phyloP scores from a whole-genome alignment of 2,113 vertebrate species.

The Okapia johnstoni region DNA sequence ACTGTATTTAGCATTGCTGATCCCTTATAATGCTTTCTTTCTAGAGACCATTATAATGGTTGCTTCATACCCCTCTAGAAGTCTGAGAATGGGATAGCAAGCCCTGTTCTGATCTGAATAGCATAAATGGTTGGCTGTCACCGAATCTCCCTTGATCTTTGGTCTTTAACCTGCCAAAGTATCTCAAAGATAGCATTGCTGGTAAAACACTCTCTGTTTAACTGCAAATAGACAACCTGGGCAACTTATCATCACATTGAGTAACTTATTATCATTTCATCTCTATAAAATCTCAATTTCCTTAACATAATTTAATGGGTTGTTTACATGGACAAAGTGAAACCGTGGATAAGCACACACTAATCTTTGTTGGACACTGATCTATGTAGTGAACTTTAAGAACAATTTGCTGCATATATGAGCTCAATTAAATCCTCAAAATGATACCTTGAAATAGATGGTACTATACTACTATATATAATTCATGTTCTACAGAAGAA shows the following conservation, averaged over 20 bases:
- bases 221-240: neutral
- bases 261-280: neutral
- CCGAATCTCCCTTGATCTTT: neutral
- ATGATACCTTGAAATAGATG: neutral
- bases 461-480: neutral
- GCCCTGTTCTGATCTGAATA: neutral
- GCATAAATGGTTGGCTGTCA: neutral
- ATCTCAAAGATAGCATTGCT: neutral
- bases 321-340: neutral
- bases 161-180: neutral
- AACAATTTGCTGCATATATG: neutral
- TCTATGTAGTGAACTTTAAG: neutral
- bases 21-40: constrained; percentile 9
- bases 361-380: neutral
- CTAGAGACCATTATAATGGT: constrained; percentile 21
- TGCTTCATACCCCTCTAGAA: neutral
- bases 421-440: neutral
- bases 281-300: neutral
- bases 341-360: neutral
- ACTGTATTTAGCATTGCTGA: constrained; percentile 20
- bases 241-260: neutral
- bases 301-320: neutral
- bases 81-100: neutral
- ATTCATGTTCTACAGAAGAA: neutral
- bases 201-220: neutral